Conservation (phyloP, 2,113 vertebrate genomes). For the Mesembrinibis cayennensis region DNA sequence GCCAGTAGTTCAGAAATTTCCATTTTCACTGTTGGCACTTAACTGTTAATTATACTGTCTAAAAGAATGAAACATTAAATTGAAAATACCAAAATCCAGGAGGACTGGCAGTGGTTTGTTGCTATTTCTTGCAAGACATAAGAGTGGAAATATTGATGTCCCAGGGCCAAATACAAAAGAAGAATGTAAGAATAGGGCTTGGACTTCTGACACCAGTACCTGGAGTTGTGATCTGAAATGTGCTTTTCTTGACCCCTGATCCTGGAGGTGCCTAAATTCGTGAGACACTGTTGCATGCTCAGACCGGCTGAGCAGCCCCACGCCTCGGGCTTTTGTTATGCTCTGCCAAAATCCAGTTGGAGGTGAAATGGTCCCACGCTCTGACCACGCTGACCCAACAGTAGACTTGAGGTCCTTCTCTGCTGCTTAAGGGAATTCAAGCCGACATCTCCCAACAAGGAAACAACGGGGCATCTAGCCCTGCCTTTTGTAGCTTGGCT, state of each 20-base stretch:
- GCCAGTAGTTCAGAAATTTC: not conserved
- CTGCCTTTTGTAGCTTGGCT: not conserved
- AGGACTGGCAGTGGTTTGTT: not conserved
- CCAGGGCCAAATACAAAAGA: not conserved
- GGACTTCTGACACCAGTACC: not conserved
- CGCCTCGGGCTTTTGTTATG: not conserved
- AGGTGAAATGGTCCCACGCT: not conserved
- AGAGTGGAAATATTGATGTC: not conserved
- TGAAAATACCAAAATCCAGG: not conserved
- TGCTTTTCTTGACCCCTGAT: not conserved
- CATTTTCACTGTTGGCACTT: not conserved
- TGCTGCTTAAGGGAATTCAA: not conserved
- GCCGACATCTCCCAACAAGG: not conserved
- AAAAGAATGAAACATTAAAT: not conserved
- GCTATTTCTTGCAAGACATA: not conserved
- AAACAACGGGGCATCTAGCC: not conserved
- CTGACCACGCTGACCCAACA: not conserved
- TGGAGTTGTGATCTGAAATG: not conserved
- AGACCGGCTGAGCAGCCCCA: not conserved
- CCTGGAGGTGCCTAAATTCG: not conserved
- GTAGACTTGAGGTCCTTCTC: not conserved
- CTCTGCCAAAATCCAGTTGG: not conserved
- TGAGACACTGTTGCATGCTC: not conserved
- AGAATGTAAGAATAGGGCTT: not conserved
- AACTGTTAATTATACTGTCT: not conserved